These are phyloP conservation scores for Hyphantria cunea DNA, from an alignment of 1,140 invertebrate genomes.

Conservation along the genomic window DNA sequence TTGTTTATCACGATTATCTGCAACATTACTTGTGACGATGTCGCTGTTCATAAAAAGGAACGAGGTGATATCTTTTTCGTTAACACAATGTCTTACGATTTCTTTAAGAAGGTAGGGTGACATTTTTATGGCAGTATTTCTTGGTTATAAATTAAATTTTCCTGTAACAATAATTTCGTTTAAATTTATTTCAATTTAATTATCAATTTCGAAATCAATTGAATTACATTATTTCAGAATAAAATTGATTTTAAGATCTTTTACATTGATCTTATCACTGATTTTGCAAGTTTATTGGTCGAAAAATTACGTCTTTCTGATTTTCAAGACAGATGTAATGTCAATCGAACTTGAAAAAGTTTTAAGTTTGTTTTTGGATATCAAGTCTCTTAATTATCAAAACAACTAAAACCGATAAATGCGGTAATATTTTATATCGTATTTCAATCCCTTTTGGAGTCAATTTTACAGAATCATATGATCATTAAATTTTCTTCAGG, in stretches of 20 bases:
- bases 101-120: constrained; percentile 8
- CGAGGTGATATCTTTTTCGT: constrained; percentile 24
- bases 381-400: too few relatives aligned
- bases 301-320: too few relatives aligned
- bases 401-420: too few relatives aligned
- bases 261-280: neutral
- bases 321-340: too few relatives aligned
- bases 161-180: neutral
- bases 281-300: too few relatives aligned
- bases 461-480: too few relatives aligned
- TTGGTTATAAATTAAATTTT: neutral
- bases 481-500: too few relatives aligned
- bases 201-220: too few relatives aligned
- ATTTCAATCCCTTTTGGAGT: too few relatives aligned
- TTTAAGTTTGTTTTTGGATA: too few relatives aligned
- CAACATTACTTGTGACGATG: constrained; percentile 25
- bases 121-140: constrained; percentile 9
- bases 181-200: neutral
- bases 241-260: neutral
- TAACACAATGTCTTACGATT: constrained; percentile 21
- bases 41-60: constrained; percentile 27
- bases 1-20: constrained; percentile 30
- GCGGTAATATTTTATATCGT: too few relatives aligned
- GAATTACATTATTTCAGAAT: neutral
- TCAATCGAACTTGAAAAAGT: too few relatives aligned